Evolutionary conservation across 1,140 invertebrate species (phyloP).

Genomic region (Palaemon carinicauda): DNA sequence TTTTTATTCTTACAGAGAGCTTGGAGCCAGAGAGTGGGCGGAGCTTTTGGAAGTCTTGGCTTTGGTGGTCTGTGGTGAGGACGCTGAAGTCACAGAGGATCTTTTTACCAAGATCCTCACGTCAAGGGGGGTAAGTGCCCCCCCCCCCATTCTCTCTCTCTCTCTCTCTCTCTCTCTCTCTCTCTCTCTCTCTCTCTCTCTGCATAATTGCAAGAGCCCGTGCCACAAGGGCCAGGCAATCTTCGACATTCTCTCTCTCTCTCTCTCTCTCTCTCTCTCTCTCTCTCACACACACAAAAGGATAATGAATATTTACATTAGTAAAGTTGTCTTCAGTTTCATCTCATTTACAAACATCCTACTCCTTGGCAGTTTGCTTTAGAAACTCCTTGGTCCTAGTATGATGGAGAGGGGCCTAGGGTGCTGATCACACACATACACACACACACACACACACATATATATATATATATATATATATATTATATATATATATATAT

Average conservation of each 20-base stretch:
- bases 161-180: neutral
- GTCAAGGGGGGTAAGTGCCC: conserved; percentile 26
- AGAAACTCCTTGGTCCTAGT: no score
- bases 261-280: neutral
- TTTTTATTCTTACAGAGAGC: conserved; percentile 3
- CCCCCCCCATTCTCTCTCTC: neutral
- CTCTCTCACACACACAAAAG: neutral
- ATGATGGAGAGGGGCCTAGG: no score
- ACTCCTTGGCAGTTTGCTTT: no score
- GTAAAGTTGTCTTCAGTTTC: no score
- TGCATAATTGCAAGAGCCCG: no score
- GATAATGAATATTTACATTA: neutral
- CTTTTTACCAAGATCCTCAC: conserved; percentile 38
- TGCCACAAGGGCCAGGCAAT: no score
- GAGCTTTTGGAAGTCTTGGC: conserved; percentile 45
- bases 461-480: no score
- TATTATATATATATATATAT: no score
- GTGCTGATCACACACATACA: no score
- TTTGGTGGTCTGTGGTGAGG: conserved; percentile 39
- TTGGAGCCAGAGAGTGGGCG: conserved; percentile 37
- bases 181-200: neutral
- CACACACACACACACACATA: no score
- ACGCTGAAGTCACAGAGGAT: conserved; percentile 30
- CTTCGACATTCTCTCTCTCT: neutral
- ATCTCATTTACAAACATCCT: no score